These are phyloP conservation scores for Miniopterus natalensis DNA, from an alignment of 2,113 vertebrate genomes.

Conservation along the genomic window DNA sequence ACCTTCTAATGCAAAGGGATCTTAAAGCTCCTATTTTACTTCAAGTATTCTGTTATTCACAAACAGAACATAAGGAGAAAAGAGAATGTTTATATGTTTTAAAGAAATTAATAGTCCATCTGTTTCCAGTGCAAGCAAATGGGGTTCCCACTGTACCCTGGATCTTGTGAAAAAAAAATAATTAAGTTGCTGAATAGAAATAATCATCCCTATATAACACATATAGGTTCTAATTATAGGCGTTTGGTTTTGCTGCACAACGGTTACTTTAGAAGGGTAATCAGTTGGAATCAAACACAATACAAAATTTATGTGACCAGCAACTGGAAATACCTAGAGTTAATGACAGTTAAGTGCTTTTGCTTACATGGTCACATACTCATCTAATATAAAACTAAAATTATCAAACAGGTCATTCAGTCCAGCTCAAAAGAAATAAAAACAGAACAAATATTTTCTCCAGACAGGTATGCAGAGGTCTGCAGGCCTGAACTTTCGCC, in stretches of 20 bases:
- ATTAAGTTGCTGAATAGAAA: conserved; percentile 26
- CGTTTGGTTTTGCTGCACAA: not conserved
- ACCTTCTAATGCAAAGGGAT: not conserved
- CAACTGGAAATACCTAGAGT: conserved; percentile 30
- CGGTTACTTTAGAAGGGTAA: conserved; percentile 18
- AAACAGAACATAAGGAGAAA: conserved; percentile 62
- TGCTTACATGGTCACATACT: conserved; percentile 9
- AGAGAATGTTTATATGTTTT: not conserved
- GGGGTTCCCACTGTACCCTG: not conserved
- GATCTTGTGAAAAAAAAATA: not conserved
- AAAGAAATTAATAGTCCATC: not conserved
- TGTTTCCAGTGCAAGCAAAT: conserved; percentile 34
- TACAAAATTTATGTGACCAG: conserved; percentile 44
- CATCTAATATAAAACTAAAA: conserved; percentile 59
- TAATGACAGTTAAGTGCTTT: conserved; percentile 47
- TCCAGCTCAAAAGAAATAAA: conserved; percentile 31
- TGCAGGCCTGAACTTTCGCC: not conserved
- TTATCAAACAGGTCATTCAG: not conserved
- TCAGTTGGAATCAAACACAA: conserved; percentile 38
- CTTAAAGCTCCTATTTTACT: conserved; percentile 22
- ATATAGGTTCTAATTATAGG: not conserved
- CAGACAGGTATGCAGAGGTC: not conserved
- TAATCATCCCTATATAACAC: not conserved
- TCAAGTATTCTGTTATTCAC: conserved; percentile 57
- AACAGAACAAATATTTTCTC: conserved; percentile 15